These are phyloP conservation scores for Falco naumanni DNA, from an alignment of 2,797 vertebrate species.

Conservation along the genomic window DNA sequence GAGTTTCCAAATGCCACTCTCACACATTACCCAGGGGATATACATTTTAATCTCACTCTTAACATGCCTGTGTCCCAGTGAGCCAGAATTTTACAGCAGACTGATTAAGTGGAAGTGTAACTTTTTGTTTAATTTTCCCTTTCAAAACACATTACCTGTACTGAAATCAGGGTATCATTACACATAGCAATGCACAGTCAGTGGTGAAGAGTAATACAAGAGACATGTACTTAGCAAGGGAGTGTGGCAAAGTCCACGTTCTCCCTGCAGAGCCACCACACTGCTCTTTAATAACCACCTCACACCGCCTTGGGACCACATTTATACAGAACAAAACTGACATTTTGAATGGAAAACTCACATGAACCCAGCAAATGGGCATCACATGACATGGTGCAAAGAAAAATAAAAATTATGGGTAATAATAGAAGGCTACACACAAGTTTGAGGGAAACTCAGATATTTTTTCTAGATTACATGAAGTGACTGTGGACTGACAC, in stretches of 20 bases:
- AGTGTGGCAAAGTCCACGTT: not conserved
- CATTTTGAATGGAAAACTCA: not conserved
- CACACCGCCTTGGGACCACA: not conserved
- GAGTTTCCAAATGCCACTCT: conserved; percentile 33
- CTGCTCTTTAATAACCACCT: not conserved
- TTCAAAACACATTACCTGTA: not conserved
- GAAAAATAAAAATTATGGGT: not conserved
- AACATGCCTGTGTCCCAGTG: not conserved
- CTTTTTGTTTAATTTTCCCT: conserved; percentile 27
- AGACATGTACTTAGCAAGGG: not conserved
- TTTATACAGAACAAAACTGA: not conserved
- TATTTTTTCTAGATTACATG: not conserved
- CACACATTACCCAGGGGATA: not conserved
- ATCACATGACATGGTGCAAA: not conserved
- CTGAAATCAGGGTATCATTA: not conserved
- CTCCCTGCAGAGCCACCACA: not conserved
- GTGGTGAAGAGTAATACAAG: not conserved
- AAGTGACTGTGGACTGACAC: not conserved
- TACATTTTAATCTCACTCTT: conserved; percentile 1
- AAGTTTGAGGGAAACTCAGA: not conserved
- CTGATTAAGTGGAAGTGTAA: not conserved
- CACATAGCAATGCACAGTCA: not conserved
- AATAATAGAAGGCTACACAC: not conserved
- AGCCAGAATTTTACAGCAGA: conserved; percentile 17
- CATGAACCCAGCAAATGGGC: not conserved